These are phyloP conservation scores for Columba janthina DNA, from an alignment of 2,113 vertebrate genomes.

Conservation along the genomic window DNA sequence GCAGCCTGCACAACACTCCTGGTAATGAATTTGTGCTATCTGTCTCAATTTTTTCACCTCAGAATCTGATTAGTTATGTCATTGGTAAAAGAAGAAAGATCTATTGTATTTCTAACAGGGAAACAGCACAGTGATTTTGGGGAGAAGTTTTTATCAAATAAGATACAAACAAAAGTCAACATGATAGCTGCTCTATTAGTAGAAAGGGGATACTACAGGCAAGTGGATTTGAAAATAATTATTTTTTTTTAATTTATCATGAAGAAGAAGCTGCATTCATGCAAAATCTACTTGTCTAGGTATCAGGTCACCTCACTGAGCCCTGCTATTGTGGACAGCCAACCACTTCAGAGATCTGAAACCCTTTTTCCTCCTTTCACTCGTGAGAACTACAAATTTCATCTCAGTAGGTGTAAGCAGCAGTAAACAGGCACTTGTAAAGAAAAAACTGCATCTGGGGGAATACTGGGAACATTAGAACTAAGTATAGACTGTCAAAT, in stretches of 20 bases:
- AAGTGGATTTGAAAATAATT: not conserved
- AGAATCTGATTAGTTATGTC: constrained; percentile 50
- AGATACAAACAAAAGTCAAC: not conserved
- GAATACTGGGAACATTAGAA: not conserved
- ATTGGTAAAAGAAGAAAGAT: not conserved
- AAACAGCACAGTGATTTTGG: not conserved
- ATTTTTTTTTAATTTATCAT: not conserved
- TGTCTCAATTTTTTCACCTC: constrained; percentile 20
- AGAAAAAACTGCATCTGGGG: not conserved
- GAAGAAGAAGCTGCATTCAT: not conserved
- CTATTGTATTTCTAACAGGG: constrained; percentile 21
- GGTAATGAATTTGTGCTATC: constrained; percentile 47
- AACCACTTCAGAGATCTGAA: not conserved
- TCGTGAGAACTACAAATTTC: rapidly evolving
- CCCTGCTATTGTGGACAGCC: not conserved
- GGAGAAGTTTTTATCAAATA: not conserved
- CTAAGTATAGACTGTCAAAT: not conserved
- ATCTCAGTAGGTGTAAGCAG: not conserved
- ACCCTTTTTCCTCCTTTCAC: not conserved
- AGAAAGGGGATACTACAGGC: not conserved
- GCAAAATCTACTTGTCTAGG: not conserved
- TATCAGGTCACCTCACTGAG: not conserved
- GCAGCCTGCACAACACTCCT: constrained; percentile 39
- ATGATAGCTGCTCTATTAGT: not conserved
- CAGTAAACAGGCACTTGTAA: not conserved